A percentile compares a stretch with the other conserved stretches of the same genome.
Conservation (phyloP, 2,797 vertebrate genomes). For the Setipinna tenuifilis region DNA sequence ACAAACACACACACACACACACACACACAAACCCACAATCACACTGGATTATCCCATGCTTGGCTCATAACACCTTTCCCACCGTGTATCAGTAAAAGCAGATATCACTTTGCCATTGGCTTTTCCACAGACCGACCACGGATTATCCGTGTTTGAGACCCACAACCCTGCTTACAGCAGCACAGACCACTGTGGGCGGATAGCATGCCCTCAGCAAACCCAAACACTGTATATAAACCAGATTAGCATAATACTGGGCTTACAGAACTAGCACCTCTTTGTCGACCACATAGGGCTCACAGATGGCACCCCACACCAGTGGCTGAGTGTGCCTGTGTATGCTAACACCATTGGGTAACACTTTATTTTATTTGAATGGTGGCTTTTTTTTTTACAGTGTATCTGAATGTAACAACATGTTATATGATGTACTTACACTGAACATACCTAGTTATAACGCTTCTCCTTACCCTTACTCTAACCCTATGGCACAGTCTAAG, state of each 20-base stretch:
- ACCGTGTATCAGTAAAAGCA: constrained; percentile 25
- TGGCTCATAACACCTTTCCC: constrained; percentile 50
- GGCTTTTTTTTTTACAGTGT: too few relatives aligned
- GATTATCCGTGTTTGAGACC: background rate
- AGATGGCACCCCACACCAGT: too few relatives aligned
- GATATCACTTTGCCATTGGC: background rate
- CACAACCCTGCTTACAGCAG: background rate
- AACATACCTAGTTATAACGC: too few relatives aligned
- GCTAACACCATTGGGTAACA: too few relatives aligned
- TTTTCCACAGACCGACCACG: background rate
- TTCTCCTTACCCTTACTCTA: too few relatives aligned
- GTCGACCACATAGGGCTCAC: background rate
- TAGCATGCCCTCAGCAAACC: background rate
- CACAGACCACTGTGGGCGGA: background rate
- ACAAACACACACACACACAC: background rate
- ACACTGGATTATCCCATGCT: constrained; percentile 44
- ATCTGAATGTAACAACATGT: too few relatives aligned
- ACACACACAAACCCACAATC: background rate
- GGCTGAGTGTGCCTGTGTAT: too few relatives aligned
- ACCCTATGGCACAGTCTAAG: too few relatives aligned
- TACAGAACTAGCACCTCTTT: background rate
- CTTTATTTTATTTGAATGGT: too few relatives aligned
- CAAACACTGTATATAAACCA: background rate
- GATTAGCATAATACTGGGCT: background rate
- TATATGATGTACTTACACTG: too few relatives aligned